Conservation (phyloP, 2,888 invertebrate species). For the Penaeus monodon region DNA sequence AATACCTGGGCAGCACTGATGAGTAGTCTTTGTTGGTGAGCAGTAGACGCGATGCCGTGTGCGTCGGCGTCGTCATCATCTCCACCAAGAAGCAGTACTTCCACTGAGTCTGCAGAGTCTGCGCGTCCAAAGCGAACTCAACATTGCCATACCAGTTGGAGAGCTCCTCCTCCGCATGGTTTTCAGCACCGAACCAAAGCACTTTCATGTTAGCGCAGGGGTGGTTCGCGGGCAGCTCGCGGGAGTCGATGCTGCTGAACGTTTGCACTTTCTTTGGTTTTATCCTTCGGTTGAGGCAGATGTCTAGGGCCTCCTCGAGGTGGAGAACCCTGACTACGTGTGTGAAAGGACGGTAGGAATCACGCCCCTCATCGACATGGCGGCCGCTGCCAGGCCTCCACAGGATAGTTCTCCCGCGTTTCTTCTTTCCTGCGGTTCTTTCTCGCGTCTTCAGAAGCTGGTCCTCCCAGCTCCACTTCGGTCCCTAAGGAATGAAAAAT, state of each 20-base stretch:
- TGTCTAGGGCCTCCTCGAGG: conserved; percentile 23
- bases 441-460: conserved; percentile 30
- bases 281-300: conserved; percentile 22
- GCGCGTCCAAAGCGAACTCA: conserved; percentile 31
- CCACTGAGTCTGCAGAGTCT: conserved; percentile 24
- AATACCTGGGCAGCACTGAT: conserved; percentile 25
- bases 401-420: neutral
- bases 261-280: conserved; percentile 35
- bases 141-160: conserved; percentile 54
- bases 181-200: conserved; percentile 32
- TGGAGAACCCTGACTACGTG: conserved; percentile 36
- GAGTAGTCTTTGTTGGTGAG: conserved; percentile 44
- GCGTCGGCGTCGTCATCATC: conserved; percentile 47
- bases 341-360: conserved; percentile 43
- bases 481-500: neutral
- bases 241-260: conserved; percentile 41
- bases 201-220: conserved; percentile 36
- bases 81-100: conserved; percentile 37
- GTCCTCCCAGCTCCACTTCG: conserved; percentile 23
- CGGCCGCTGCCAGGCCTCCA: conserved; percentile 52
- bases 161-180: conserved; percentile 16
- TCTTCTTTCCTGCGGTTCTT: neutral
- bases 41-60: conserved; percentile 35
- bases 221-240: conserved; percentile 15
- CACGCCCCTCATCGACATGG: conserved; percentile 38